phyloP scores from a whole-genome alignment of 2,113 vertebrate species.

The human region DNA sequence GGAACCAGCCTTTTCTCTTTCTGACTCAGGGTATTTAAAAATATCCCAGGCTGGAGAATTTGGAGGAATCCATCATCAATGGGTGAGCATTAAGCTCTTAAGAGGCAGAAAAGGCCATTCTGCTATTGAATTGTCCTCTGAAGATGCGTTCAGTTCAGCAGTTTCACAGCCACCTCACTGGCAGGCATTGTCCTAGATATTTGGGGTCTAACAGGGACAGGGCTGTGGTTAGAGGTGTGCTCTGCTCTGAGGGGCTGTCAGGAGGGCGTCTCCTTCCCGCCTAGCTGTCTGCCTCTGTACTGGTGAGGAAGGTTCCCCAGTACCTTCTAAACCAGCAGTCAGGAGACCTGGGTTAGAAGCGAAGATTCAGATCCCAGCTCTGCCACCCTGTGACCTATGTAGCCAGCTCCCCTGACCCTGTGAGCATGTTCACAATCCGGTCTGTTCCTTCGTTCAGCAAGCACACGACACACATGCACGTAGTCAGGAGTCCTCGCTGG shows the following conservation, averaged over 20 bases:
- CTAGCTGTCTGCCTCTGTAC: background rate
- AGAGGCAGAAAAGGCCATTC: background rate
- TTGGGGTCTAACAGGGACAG: background rate
- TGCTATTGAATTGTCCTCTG: background rate
- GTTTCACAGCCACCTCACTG: background rate
- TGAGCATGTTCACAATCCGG: fast-evolving
- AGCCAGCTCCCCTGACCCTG: fast-evolving
- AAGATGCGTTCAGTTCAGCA: background rate
- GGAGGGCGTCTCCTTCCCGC: background rate
- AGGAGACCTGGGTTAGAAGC: background rate
- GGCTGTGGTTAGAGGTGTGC: background rate
- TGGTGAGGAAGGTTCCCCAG: background rate
- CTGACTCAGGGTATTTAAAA: constrained; percentile 28
- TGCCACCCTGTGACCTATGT: fast-evolving
- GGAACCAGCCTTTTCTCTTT: background rate
- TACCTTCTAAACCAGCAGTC: background rate
- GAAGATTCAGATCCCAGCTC: background rate
- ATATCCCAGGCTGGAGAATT: background rate
- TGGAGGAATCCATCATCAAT: background rate
- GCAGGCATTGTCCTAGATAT: background rate
- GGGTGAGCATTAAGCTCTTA: background rate
- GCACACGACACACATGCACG: fast-evolving
- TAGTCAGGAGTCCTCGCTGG: background rate
- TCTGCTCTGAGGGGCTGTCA: background rate
- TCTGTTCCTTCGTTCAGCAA: background rate